Base-by-base conservation (phyloP, 2,113 vertebrate genomes). In the Percopsis transmontana region DNA sequence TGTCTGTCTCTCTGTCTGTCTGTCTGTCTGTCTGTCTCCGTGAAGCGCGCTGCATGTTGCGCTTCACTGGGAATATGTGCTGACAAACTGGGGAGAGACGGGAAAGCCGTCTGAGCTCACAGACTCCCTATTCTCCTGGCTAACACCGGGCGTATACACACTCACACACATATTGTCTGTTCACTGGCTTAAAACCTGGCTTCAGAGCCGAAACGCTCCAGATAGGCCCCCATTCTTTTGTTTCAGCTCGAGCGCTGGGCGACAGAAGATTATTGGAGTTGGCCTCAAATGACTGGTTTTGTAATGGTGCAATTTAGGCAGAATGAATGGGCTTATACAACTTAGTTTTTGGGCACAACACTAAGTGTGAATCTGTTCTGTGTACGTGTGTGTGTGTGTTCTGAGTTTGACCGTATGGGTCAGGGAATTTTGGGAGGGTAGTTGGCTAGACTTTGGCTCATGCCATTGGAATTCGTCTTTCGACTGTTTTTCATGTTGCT, bases 11-110 rank as follows among this genome's bases (percentile, higher is more conserved):
- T 33, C 27, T 33, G 5, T 33, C 27, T 33, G 58, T 70, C 47
- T 33, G 3, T 33, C 27, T 33, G 3, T 33, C 27, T 2, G n/a
- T 6, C 27, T 27, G 2, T 5, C 27, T 5, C 27, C 27, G 79
- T 64, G 56, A 70, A 16, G 57, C 67, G 27, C 8, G 27, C 51
- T 58, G 51, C 23, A 62, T 63, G 71, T 58, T 55, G 42, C 13
- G 62, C 74, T 58, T 79, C 61, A 76, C 62, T 69, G 68, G 66
- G 65, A 81, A 76, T 77, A 76, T 84, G 76, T 77, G 68, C 74
- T 73, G 81, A 83, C 48, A 60, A 82, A 70, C 38, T 3, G 62
- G 66, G 66, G 79, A 58, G 59, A 69, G 69, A 64, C 77, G 74
- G 83, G 75, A 84, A 85, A 59, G 27, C 79, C 18, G 58, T 66